Conservation (phyloP, 2,113 vertebrate genomes). For the Antennarius striatus region DNA sequence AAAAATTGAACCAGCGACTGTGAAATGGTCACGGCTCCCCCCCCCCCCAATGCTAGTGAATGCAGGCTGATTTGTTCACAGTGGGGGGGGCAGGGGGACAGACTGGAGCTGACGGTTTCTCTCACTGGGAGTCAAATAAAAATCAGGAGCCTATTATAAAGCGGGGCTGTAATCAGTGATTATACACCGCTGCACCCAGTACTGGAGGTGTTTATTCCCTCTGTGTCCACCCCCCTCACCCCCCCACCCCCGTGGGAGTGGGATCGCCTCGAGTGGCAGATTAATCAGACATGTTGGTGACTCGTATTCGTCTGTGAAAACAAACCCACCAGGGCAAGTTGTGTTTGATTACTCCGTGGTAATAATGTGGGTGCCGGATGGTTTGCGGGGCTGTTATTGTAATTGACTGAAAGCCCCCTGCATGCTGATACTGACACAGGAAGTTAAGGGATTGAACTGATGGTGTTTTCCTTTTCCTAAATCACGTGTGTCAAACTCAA, state of each 20-base stretch:
- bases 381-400: slow-evolving; percentile 35
- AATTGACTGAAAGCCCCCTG: slow-evolving; percentile 35
- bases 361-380: slow-evolving; percentile 34
- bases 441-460: slow-evolving; percentile 41
- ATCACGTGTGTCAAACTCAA: too few species aligned
- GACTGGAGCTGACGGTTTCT: slow-evolving; percentile 57
- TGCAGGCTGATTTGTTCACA: slow-evolving; percentile 52
- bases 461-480: slow-evolving; percentile 22
- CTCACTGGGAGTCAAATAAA: slow-evolving; percentile 71
- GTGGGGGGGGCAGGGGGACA: slow-evolving; percentile 22
- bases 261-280: slow-evolving; percentile 60
- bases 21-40: slow-evolving; percentile 55
- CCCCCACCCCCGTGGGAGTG: slow-evolving; percentile 50
- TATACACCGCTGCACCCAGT: slow-evolving; percentile 40
- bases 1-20: slow-evolving; percentile 55
- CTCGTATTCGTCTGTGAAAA: slow-evolving; percentile 58
- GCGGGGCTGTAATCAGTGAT: slow-evolving; percentile 46
- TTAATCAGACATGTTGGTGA: slow-evolving; percentile 65
- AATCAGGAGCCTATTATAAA: slow-evolving; percentile 63
- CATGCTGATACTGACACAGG: slow-evolving; percentile 44
- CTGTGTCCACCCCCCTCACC: too few species aligned
- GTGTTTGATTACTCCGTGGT: slow-evolving; percentile 64
- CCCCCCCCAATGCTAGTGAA: slow-evolving; percentile 33
- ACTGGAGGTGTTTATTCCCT: slow-evolving; percentile 7
- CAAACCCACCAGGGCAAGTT: slow-evolving; percentile 49